Evolutionary conservation across 2,888 invertebrate species (phyloP).

Genomic region (Cantharis nigra): DNA sequence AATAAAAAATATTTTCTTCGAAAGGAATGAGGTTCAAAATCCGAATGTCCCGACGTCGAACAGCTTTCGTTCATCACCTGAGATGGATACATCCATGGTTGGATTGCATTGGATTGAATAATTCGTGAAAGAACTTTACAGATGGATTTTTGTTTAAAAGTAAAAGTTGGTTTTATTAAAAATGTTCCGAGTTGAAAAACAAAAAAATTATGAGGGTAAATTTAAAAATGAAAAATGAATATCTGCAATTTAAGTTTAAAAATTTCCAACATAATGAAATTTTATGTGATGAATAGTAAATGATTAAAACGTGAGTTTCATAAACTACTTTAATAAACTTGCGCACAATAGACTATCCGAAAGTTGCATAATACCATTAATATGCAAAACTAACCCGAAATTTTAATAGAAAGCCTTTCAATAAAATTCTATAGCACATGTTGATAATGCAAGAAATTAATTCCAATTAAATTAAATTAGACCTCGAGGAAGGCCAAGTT

Average conservation of each 20-base stretch:
- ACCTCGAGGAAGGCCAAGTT: not conserved
- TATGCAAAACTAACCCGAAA: not conserved
- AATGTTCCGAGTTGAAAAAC: not conserved
- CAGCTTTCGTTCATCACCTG: too few species aligned
- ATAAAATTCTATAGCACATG: not conserved
- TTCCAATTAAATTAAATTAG: not conserved
- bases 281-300: not conserved
- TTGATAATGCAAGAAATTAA: not conserved
- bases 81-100: too few species aligned
- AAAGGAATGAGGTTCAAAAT: too few species aligned
- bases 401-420: not conserved
- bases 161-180: not conserved
- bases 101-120: too few species aligned
- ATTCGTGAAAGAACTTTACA: not conserved
- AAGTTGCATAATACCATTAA: slow-evolving; percentile 3
- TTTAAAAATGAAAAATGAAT: not conserved
- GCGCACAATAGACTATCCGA: not conserved
- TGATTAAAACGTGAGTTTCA: slow-evolving; percentile 1
- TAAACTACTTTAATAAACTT: not conserved
- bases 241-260: not conserved
- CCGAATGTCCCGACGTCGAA: too few species aligned
- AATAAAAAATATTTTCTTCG: not conserved
- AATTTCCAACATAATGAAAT: not conserved
- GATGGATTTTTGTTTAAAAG: too few species aligned
- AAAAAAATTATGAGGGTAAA: not conserved